Conservation (phyloP, 2,888 invertebrate species). For the Euphydryas editha region DNA sequence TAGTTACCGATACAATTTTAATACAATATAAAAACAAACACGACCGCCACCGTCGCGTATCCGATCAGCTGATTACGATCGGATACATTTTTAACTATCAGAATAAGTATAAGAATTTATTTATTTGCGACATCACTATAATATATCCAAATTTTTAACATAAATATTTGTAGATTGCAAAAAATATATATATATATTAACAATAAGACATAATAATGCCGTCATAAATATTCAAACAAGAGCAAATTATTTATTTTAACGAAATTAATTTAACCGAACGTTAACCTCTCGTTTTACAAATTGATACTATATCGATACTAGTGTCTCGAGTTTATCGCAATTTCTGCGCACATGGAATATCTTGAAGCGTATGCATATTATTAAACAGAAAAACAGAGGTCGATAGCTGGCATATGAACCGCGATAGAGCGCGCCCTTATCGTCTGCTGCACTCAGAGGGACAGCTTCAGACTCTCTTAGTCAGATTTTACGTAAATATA, state of each 20-base stretch:
- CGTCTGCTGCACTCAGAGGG: conserved; percentile 70
- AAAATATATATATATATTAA: no score
- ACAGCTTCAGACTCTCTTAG: conserved; percentile 71
- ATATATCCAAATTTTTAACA: no score
- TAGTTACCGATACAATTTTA: conserved; percentile 69
- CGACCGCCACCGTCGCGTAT: conserved; percentile 44
- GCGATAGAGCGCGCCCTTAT: conserved; percentile 68
- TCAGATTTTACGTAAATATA: conserved; percentile 81
- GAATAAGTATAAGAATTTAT: no score
- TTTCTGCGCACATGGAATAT: conserved; percentile 64
- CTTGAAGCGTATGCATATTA: conserved; percentile 42
- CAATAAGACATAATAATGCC: no score
- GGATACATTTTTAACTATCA: conserved; percentile 34
- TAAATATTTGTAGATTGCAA: no score
- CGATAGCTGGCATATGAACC: conserved; percentile 81
- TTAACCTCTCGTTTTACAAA: conserved; percentile 75
- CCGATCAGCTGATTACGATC: conserved; percentile 55
- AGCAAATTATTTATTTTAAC: conserved; percentile 49
- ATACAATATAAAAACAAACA: conserved; percentile 62
- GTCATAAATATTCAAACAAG: no score
- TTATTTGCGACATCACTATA: no score
- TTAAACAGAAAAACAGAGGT: conserved; percentile 66
- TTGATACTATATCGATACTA: conserved; percentile 72
- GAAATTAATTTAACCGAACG: conserved; percentile 73
- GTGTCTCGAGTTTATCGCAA: conserved; percentile 54